Evolutionary conservation across 1,140 invertebrate genomes (phyloP), one percentile per base, ranked within the genome.

Genomic region (Philaenus spumarius): DNA sequence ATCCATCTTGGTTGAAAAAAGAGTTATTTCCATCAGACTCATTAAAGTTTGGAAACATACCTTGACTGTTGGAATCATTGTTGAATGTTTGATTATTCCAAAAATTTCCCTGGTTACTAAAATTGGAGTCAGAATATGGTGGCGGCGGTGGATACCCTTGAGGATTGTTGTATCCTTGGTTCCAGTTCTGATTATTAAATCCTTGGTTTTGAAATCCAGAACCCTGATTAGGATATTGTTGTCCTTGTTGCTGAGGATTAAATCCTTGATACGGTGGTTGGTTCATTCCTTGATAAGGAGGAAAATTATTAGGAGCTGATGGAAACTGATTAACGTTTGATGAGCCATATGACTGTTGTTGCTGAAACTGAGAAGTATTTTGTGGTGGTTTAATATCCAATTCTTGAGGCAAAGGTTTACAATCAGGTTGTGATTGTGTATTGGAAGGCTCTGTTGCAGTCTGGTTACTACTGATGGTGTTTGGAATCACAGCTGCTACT

Each of bases 321-420:
- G 23, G 48, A 24, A 26, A 51, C 48, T 51, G 48, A 51, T 51
- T 51, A 24, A 51, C 26, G 14, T 51, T 40, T 40, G 39, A 17
- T 40, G 39, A 17, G 39, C 17, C 39, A 40, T 6, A 40, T 14
- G 3, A 14, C 14, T 40, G 39, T 3, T 40, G 12, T 30, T 3
- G 26, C 26, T 30, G 26, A 30, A 30, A 30, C 75, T 5, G 70
- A 65, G 15, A 69, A 69, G 42, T 70, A 71, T 45, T 26, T 37
- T 7, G 59, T 56, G 59, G 43, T 66, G n/a, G 68, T 48, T 53
- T 59, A 61, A 58, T 62, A 62, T n/a, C 59, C 59, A 46, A 2
- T 11, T 39, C 30, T 14, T 30, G 24, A 2, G 23, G 26, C 50
- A 37, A 30, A 9, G 26, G 26, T 30, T 30, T 30, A 9, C 26